Percentiles rank a stretch among this genome's conserved stretches.
phyloP scores from a whole-genome alignment of 2,113 vertebrate genomes.

The Mus musculus region GRCm39 chr2:170684001-170684500 shows the following conservation, averaged over 20 bases:
- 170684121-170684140: background rate
- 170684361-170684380: background rate
- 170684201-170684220: background rate
- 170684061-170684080: background rate
- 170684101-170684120: no score
- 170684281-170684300: background rate
- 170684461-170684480: fast-evolving
- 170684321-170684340: background rate
- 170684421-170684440: background rate
- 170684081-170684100: background rate
- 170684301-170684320: fast-evolving
- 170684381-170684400: background rate
- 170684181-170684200: background rate
- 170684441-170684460: fast-evolving
- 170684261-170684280: background rate
- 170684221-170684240: background rate
- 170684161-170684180: background rate
- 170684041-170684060: background rate
- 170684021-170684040: background rate
- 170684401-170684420: background rate
- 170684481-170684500: fast-evolving
- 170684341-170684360: fast-evolving
- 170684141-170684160: background rate
- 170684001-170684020: background rate
- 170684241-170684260: background rate